A percentile compares a stretch with the other conserved stretches of the same genome.
These are phyloP conservation scores for Cryptomyrus ogoouensis DNA, from an alignment of 2,113 vertebrate species.

Conservation along the genomic window DNA sequence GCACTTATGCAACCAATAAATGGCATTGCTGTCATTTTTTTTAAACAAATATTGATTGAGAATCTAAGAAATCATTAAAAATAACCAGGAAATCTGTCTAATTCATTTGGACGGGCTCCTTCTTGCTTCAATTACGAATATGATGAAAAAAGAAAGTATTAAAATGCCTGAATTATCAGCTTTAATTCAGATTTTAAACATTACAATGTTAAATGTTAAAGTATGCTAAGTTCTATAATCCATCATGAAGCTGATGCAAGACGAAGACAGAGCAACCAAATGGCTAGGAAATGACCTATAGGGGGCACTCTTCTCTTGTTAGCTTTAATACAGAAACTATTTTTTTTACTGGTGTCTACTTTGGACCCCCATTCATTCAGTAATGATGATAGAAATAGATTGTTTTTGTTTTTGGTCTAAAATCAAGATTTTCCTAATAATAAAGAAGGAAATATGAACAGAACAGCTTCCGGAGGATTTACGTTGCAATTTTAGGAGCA, in stretches of 20 bases:
- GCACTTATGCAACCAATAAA: background rate
- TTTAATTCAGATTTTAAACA: slow-evolving; percentile 37
- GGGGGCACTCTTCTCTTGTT: slow-evolving; percentile 52
- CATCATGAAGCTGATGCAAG: slow-evolving; percentile 17
- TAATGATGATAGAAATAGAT: background rate
- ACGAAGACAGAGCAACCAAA: slow-evolving; percentile 2
- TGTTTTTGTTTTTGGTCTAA: background rate
- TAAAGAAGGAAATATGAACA: background rate
- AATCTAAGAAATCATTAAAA: background rate
- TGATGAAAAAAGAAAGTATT: background rate
- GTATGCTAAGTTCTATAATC: slow-evolving; percentile 16
- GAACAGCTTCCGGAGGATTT: background rate
- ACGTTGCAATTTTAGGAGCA: background rate
- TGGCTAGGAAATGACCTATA: slow-evolving; percentile 24
- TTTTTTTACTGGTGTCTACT: background rate
- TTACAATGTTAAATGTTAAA: slow-evolving; percentile 13
- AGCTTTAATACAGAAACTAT: background rate
- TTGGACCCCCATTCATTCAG: background rate
- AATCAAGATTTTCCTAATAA: background rate
- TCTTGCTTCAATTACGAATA: background rate
- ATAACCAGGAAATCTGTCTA: background rate
- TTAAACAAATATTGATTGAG: background rate
- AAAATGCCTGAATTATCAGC: slow-evolving; percentile 20
- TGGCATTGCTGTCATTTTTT: background rate
- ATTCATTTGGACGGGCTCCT: background rate